Evolutionary conservation across 2,888 invertebrate species (phyloP).

Genomic region (Conus canariensis): DNA sequence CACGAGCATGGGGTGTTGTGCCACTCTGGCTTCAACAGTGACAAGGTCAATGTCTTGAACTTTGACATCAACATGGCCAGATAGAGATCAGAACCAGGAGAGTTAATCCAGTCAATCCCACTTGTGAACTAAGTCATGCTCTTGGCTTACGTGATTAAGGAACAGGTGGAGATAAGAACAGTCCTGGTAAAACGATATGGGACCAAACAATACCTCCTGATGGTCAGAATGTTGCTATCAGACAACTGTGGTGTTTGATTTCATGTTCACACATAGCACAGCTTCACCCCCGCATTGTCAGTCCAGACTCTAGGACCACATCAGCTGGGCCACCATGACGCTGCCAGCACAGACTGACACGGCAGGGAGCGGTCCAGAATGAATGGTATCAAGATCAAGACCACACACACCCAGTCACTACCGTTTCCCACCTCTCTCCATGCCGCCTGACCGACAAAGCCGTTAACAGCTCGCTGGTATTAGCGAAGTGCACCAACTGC

Average conservation of each 20-base stretch:
- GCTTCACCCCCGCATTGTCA: neutral
- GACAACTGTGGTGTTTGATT: no score
- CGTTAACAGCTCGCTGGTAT: no score
- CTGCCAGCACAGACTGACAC: no score
- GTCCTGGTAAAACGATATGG: neutral
- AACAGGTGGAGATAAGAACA: neutral
- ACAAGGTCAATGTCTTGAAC: neutral
- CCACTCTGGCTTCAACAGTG: neutral
- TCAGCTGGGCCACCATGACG: no score
- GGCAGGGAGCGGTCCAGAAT: no score
- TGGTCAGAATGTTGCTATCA: neutral
- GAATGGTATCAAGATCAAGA: neutral
- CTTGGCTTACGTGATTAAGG: no score
- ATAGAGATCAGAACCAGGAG: neutral
- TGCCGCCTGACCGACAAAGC: neutral
- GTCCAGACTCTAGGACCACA: no score
- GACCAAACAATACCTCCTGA: neutral
- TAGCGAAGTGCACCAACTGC: no score
- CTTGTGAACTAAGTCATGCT: no score
- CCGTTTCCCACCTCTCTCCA: neutral
- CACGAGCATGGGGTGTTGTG: neutral
- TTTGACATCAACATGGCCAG: neutral
- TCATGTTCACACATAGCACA: no score
- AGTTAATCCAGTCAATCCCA: no score
- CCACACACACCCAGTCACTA: neutral